Base-by-base conservation (phyloP, 2,888 invertebrate genomes). In the Cephus pulcher region DNA sequence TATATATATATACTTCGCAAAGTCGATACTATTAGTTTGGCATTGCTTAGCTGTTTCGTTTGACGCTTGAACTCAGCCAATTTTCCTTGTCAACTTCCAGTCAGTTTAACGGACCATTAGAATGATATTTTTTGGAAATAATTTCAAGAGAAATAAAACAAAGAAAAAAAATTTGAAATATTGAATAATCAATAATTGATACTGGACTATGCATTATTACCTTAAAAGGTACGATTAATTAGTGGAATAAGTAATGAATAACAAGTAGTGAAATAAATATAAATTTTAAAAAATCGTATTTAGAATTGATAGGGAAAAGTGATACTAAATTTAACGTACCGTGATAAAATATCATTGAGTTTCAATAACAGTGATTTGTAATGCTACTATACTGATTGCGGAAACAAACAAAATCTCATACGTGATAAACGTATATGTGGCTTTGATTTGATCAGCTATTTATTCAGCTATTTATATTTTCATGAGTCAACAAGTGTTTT, bases 151-250 rank as follows among this genome's bases (percentile, higher is more conserved):
- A 23, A 15, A 15, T 23, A 56, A 56, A 56, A 9, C 0, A 23
- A 23, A 23, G 4, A 6, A 1, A 4, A 40, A 15, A 15, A 34
- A 1, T 35, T 12, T 35, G 0, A 35, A 35, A 11, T 35, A 35
- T 35, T 35, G 12, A 12, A 3, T 12, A 35, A 3, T 35, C 11
- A 11, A 35, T 35, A 35, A 35, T 95, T 34, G 96, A 95, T 81
- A 95, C 92, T 78, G 95, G 94, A 89, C 96, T 96, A 91, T 96
- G 95, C 86, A 95, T 6, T 23, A 23, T 23, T 9, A 2, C 23
- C 9, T 9, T 56, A 2, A 9, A 56, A 56, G 23, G 9, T 9
- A 23, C 23, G 23, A 56, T 9, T 23, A 56, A 56, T 23, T 9
- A 15, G 15, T 1, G 15, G 0, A 40, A 40, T 6, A 15, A 15